Evolutionary conservation across 2,888 invertebrate genomes (phyloP).

Genomic region (Phyllotreta cruciferae): DNA sequence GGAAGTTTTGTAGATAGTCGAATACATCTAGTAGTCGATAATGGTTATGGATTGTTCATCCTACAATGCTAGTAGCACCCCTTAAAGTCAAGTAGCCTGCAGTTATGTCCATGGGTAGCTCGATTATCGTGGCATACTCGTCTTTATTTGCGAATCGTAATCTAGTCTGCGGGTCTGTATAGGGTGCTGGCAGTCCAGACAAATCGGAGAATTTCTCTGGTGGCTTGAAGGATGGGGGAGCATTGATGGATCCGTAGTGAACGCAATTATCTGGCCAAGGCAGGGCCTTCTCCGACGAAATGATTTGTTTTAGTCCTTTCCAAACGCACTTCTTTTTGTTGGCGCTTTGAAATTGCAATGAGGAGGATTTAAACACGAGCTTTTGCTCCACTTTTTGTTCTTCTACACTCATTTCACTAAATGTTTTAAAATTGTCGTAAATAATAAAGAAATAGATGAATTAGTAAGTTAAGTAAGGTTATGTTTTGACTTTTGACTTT

Average conservation of each 20-base stretch:
- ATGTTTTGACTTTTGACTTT: conserved; percentile 1
- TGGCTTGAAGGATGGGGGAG: conserved; percentile 90
- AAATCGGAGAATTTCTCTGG: conserved; percentile 94
- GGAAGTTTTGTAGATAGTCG: too few species aligned
- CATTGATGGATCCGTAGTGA: conserved; percentile 86
- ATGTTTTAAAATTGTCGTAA: neutral
- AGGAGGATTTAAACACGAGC: conserved; percentile 55
- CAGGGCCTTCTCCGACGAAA: conserved; percentile 78
- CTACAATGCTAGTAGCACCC: conserved; percentile 81
- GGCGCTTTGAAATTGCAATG: conserved; percentile 63
- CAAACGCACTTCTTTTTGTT: conserved; percentile 81
- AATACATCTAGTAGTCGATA: too few species aligned
- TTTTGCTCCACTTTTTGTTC: conserved; percentile 51
- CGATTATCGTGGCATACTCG: conserved; percentile 85
- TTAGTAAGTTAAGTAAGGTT: neutral
- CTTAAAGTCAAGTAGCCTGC: conserved; percentile 87
- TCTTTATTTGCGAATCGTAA: conserved; percentile 84
- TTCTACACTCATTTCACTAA: conserved; percentile 43
- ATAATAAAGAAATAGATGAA: neutral
- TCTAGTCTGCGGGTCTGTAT: conserved; percentile 91
- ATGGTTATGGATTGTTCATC: conserved; percentile 56
- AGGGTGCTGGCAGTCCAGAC: conserved; percentile 84
- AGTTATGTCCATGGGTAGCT: conserved; percentile 89
- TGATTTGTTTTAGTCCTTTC: conserved; percentile 89
- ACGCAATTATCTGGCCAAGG: conserved; percentile 81